Evolutionary conservation across 92 coral and sea anemone genomes (phyloP).

Genomic region (Actinernus sp.): DNA sequence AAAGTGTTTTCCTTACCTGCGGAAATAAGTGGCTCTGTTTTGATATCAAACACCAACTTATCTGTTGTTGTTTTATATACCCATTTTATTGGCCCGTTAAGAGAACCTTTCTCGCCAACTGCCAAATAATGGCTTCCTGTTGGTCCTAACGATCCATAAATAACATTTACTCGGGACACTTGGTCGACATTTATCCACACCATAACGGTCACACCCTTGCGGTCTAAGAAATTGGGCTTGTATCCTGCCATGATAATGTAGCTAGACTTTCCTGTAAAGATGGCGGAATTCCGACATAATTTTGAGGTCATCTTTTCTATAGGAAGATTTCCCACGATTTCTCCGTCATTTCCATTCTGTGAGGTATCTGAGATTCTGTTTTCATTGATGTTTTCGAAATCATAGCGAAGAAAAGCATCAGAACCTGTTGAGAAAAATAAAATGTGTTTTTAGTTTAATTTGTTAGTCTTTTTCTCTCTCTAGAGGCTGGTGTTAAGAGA

Average conservation of each 20-base stretch:
- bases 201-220: slow-evolving; percentile 52
- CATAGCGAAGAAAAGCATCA: no score
- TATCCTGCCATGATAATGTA: slow-evolving; percentile 13
- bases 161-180: slow-evolving; percentile 45
- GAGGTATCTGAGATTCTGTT: slow-evolving; percentile 54
- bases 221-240: no score
- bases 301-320: slow-evolving; percentile 34
- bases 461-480: no score
- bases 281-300: slow-evolving; percentile 32
- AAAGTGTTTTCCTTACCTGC: slow-evolving; percentile 40
- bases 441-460: no score
- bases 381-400: slow-evolving; percentile 63
- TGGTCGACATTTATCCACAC: slow-evolving; percentile 67
- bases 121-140: slow-evolving; percentile 43
- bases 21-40: slow-evolving; percentile 22
- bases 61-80: slow-evolving; percentile 13
- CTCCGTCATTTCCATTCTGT: slow-evolving; percentile 41
- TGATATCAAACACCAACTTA: slow-evolving; percentile 46
- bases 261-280: slow-evolving; percentile 26
- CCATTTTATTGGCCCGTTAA: slow-evolving; percentile 41
- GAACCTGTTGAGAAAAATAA: no score
- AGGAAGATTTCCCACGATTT: slow-evolving; percentile 38
- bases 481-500: no score
- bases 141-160: slow-evolving; percentile 52
- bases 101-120: slow-evolving; percentile 23